A percentile compares a stretch with the other conserved stretches of the same genome.
Evolutionary conservation across 2,113 vertebrate genomes (phyloP).

Genomic region (Ictalurus punctatus): DNA sequence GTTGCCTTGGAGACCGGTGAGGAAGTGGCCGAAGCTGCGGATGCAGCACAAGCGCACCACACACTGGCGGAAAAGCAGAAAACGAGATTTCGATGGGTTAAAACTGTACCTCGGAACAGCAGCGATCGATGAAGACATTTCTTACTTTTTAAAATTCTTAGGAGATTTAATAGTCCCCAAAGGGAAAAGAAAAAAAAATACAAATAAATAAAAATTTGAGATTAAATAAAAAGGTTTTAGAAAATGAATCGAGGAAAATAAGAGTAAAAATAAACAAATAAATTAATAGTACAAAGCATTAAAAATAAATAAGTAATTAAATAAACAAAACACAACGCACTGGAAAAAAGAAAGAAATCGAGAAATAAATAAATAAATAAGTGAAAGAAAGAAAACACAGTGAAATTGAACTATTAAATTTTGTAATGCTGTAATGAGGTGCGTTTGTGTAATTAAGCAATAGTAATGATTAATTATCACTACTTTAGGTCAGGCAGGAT

Average conservation of each 20-base stretch:
- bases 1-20: slow-evolving; percentile 88
- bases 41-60: slow-evolving; percentile 88
- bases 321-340: too few relatives aligned
- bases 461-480: neutral
- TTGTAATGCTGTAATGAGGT: neutral
- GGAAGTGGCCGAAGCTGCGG: slow-evolving; percentile 95
- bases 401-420: neutral
- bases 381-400: neutral
- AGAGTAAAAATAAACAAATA: too few relatives aligned
- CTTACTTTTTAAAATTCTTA: too few relatives aligned
- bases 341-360: too few relatives aligned
- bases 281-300: too few relatives aligned
- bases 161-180: too few relatives aligned
- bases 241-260: neutral
- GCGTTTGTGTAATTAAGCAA: neutral
- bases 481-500: neutral
- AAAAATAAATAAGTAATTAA: too few relatives aligned
- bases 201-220: neutral
- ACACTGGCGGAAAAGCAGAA: slow-evolving; percentile 71
- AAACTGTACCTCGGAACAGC: too few relatives aligned
- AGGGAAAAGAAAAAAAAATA: too few relatives aligned
- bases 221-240: neutral
- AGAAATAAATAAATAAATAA: too few relatives aligned
- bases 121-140: neutral
- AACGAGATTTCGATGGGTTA: too few relatives aligned